Base-by-base conservation (phyloP, 2,888 invertebrate genomes). In the Chrysotoxum bicinctum region DNA sequence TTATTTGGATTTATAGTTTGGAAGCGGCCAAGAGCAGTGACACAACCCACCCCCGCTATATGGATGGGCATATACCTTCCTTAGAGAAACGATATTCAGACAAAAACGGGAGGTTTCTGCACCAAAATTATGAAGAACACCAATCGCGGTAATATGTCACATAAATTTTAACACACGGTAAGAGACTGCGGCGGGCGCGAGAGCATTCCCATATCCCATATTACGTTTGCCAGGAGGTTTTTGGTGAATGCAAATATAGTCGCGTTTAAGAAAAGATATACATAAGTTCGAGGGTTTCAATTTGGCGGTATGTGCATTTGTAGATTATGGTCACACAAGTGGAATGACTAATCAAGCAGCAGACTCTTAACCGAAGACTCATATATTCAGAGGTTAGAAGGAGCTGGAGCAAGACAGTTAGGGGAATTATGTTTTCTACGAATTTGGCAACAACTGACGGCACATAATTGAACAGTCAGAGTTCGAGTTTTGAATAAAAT, bases 81-180 rank as follows among this genome's bases (percentile, higher is more conserved):
- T 21, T 35, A n/a, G 21, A 32, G 14, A 32, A 50, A 52, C 35
- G 37, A 50, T 66, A 72, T 66, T 48, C 52, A 77, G 43, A 19
- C 30, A 54, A 74, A 82, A 84, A 77, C 66, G 60, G 62, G 32
- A 74, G 73, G 74, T 64, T 78, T 69, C 64, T n/a, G 56, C 50
- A 50, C 72, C 72, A 80, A 72, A 81, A 85, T 85, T 85, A 85
- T 85, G 77, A 85, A 73, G 76, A 85, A 85, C 81, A 85, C 77
- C 85, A 85, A 81, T 81, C 76, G 85, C 76, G 81, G 81, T 85
- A 81, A 85, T 85, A 77, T 85, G 85, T 81, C 85, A 81, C 81
- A 85, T 85, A 85, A 85, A 85, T 85, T 73, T 81, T 80, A 68
- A 50, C 64, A 69, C 43, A 68, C n/a, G 68, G n/a, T 2, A 21